Base-by-base conservation (phyloP, 2,797 vertebrate genomes). In the Crocodylus rhombifer region DNA sequence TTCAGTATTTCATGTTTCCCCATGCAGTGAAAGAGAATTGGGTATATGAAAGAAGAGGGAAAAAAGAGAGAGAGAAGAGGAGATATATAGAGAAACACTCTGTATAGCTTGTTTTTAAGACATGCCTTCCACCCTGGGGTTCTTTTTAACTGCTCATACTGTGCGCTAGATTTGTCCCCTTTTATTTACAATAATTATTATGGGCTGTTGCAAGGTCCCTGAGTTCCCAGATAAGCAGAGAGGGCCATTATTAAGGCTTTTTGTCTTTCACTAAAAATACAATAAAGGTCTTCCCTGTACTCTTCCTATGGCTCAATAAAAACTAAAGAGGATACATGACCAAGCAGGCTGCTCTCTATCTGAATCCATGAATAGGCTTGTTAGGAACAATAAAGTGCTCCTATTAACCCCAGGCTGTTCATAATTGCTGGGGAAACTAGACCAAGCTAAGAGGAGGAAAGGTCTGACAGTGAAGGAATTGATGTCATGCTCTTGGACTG, bases 171-270 rank as follows among this genome's bases (percentile, higher is more conserved):
- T 82, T 84, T 67, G 14, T 93, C 92, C 94, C 94, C 88, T 88
- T 94, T 95, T 96, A 96, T 96, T 97, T 95, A 96, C 81, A 60
- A 83, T 80, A 82, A 93, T 95, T 91, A 95, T 94, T 95, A 94
- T 3, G 16, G 94, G 95, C 91, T 94, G 96, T 90, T 84, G 78
- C 84, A 55, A 80, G 2, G 83, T 94, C 92, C 94, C 95, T 80
- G 17, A 89, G 91, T 91, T 86, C 79, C 93, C 92, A 2, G 87
- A 65, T 78, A 94, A 90, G 94, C 95, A 94, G 92, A 3, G 4
- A 82, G 7, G 78, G 90, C 84, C 92, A 92, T 94, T 95, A 95
- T 95, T 96, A 96, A 96, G 87, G 95, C 95, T 91, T 96, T 97
- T 96, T 90, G 93, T 96, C 95, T 96, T 90, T 79, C 95, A 95